These are phyloP conservation scores for Hylaeus volcanicus DNA, from an alignment of 1,140 invertebrate genomes.

Conservation along the genomic window DNA sequence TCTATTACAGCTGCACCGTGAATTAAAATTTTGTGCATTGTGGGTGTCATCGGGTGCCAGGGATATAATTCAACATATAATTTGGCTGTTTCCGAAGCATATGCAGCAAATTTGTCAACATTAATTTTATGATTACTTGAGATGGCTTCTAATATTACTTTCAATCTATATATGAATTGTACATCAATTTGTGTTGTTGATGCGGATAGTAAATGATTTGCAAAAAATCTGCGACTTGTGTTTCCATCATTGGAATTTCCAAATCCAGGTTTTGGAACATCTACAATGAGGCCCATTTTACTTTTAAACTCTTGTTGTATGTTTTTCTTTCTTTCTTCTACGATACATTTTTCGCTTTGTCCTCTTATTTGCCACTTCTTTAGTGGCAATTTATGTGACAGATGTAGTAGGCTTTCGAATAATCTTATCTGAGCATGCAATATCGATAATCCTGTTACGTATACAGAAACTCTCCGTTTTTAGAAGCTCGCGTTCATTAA, in stretches of 20 bases:
- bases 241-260: background rate
- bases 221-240: background rate
- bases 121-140: background rate
- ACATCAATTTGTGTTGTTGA: background rate
- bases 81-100: background rate
- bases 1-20: background rate
- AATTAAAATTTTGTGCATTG: background rate
- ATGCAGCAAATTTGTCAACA: background rate
- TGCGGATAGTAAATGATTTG: background rate
- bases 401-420: background rate
- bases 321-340: background rate
- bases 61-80: background rate
- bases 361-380: constrained; percentile 1
- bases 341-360: background rate
- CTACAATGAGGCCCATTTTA: background rate
- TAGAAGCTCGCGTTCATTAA: no score
- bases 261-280: background rate
- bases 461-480: no score
- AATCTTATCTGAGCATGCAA: constrained; percentile 4
- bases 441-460: background rate
- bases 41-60: background rate
- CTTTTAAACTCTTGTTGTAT: background rate
- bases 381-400: constrained; percentile 14
- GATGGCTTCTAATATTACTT: background rate
- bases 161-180: background rate